Percentiles rank a stretch among this genome's conserved stretches.
Conservation (phyloP, 2,888 invertebrate genomes). For the Nymphalis c-album region DNA sequence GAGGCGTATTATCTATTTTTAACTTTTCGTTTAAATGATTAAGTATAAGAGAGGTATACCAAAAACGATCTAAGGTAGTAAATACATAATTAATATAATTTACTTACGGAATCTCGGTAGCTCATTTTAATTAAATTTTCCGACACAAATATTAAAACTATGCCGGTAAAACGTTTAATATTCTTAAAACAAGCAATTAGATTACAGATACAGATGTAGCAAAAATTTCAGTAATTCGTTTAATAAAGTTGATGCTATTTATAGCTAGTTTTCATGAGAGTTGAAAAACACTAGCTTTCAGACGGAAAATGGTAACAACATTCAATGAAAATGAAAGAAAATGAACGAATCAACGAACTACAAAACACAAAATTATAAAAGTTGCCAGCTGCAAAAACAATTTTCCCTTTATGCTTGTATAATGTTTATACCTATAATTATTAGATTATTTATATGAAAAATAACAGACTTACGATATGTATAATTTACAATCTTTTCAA, state of each 20-base stretch:
- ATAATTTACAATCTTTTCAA: too few species aligned
- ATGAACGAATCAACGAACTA: not conserved
- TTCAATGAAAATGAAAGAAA: conserved; percentile 4
- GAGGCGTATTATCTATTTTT: conserved; percentile 47
- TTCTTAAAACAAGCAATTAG: not conserved
- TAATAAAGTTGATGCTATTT: not conserved
- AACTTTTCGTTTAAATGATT: conserved; percentile 5
- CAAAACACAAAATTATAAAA: not conserved
- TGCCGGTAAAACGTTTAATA: not conserved
- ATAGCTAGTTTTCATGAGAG: not conserved
- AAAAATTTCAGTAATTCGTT: not conserved
- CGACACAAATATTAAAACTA: not conserved
- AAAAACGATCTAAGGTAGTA: conserved; percentile 3
- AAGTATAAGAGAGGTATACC: conserved; percentile 2
- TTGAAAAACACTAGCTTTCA: conserved; percentile 9
- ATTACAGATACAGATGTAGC: not conserved
- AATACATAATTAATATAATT: conserved; percentile 10
- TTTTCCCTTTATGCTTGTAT: too few species aligned
- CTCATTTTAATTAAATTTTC: conserved; percentile 55
- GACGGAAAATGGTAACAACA: conserved; percentile 3
- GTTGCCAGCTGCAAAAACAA: not conserved
- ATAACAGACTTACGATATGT: too few species aligned
- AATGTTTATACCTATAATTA: too few species aligned
- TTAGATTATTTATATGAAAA: too few species aligned
- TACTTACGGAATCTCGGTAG: conserved; percentile 71